phyloP scores from a whole-genome alignment of 1,140 invertebrate species.

The Brachionus koreanus region DNA sequence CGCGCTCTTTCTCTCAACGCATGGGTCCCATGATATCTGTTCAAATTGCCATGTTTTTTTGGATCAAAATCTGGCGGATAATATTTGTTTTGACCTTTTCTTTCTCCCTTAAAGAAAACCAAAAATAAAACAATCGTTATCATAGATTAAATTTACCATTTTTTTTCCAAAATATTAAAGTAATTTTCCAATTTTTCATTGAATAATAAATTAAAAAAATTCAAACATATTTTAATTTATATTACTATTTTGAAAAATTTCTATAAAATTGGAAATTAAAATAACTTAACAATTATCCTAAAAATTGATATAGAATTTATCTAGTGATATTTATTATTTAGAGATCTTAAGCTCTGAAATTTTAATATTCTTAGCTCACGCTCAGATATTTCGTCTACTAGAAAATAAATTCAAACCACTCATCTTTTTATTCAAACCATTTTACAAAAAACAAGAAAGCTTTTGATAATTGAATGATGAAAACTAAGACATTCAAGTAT shows the following conservation, averaged over 20 bases:
- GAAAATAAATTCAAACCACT: too few relatives aligned
- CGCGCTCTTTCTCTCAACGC: slow-evolving; percentile 86
- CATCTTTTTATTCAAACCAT: too few relatives aligned
- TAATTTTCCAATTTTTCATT: background rate
- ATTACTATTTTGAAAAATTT: background rate
- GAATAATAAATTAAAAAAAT: background rate
- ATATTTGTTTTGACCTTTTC: slow-evolving; percentile 94
- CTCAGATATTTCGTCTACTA: too few relatives aligned
- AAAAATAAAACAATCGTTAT: background rate
- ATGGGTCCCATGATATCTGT: slow-evolving; percentile 86
- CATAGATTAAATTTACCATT: background rate
- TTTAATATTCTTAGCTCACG: too few relatives aligned
- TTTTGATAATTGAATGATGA: too few relatives aligned
- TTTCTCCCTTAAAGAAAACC: slow-evolving; percentile 73
- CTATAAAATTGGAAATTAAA: background rate
- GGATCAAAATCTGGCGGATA: slow-evolving; percentile 99
- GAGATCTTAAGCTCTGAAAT: too few relatives aligned
- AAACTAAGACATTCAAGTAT: too few relatives aligned
- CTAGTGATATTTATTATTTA: too few relatives aligned
- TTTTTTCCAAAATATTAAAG: background rate
- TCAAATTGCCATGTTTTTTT: slow-evolving; percentile 75
- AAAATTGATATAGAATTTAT: too few relatives aligned
- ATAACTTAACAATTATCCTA: background rate
- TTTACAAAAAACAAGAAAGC: too few relatives aligned
- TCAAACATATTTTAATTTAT: background rate